Evolutionary conservation across 2,888 invertebrate genomes (phyloP).

Genomic region (Rotaria sp.): DNA sequence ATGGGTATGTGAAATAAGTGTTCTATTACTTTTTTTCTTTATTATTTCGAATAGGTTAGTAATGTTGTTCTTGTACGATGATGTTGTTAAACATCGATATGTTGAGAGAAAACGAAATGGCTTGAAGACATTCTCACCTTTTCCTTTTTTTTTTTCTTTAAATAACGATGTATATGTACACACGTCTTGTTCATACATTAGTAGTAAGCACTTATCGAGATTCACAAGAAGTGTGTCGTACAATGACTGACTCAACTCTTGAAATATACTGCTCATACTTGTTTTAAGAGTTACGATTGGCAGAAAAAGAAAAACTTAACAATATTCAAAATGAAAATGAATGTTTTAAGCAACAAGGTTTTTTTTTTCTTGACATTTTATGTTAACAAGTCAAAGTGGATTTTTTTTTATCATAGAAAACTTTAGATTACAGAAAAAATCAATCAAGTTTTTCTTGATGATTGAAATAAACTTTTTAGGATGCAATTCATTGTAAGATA

Average conservation of each 20-base stretch:
- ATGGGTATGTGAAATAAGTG: conserved; percentile 7
- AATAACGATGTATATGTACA: not conserved
- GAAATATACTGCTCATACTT: not conserved
- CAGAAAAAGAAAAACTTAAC: not conserved
- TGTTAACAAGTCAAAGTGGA: not conserved
- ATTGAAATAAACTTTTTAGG: too few species aligned
- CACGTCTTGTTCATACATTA: conserved; percentile 7
- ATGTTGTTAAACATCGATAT: conserved; percentile 21
- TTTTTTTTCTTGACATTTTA: not conserved
- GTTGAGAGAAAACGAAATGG: not conserved
- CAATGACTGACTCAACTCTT: conserved; percentile 8
- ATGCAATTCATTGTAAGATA: not conserved
- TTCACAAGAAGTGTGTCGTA: conserved; percentile 11
- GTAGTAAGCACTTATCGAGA: conserved; percentile 1
- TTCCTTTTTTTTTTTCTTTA: not conserved
- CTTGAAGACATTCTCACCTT: conserved; percentile 9
- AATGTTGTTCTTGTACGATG: conserved; percentile 20
- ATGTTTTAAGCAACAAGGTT: not conserved
- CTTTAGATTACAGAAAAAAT: too few species aligned
- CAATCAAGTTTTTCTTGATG: too few species aligned
- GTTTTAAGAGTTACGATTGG: not conserved
- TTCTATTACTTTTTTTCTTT: not conserved
- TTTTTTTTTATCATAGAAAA: not conserved
- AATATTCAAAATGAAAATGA: not conserved
- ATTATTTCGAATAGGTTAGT: not conserved